Evolutionary conservation across 2,113 vertebrate species (phyloP), one percentile per base, ranked within the genome.

Genomic region (Mirza zaza): DNA sequence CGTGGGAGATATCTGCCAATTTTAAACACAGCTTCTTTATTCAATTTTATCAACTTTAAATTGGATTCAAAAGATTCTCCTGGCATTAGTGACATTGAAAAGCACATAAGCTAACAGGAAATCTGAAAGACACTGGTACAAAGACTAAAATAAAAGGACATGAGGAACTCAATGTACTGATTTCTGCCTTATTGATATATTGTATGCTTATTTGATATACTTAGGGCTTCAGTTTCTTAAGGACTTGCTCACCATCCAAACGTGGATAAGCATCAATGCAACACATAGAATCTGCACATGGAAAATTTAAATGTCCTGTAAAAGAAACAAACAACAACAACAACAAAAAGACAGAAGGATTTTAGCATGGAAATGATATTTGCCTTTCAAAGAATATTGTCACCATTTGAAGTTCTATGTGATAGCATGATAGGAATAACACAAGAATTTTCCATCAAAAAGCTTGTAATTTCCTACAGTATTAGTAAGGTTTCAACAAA

Each of bases 11-110:
- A 29, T 8, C 9, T 50, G 32, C 67, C 34, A 23, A 34, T 90
- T 52, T 59, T 83, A n/a, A n/a, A 61, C 36, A 79, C 3, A 32
- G 5, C 61, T 71, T 87, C 63, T 95, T 48, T 67, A 59, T 90
- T 85, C n/a, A 23, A 21, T 81, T 88, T 87, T 50, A 95, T 67
- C 77, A 57, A 79, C 25, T 79, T 68, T 77, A 84, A 90, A n/a
- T 50, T 50, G 21, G 21, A 92, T 39, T 75, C 20, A 85, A 68
- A 76, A 79, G 59, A 81, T 52, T 89, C 61, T 48, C n/a, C 52
- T 84, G 86, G 36, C 45, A 84, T 81, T 71, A 70, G 0, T 48
- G 85, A 50, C 13, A 45, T 21, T 67, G 80, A 86, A 68, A 94
- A 90, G 17, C 13, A 83, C 10, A 89, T 48, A 81, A 77, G 36